phyloP scores from a whole-genome alignment of 1,140 invertebrate genomes.

The Adelges cooleyi region DNA sequence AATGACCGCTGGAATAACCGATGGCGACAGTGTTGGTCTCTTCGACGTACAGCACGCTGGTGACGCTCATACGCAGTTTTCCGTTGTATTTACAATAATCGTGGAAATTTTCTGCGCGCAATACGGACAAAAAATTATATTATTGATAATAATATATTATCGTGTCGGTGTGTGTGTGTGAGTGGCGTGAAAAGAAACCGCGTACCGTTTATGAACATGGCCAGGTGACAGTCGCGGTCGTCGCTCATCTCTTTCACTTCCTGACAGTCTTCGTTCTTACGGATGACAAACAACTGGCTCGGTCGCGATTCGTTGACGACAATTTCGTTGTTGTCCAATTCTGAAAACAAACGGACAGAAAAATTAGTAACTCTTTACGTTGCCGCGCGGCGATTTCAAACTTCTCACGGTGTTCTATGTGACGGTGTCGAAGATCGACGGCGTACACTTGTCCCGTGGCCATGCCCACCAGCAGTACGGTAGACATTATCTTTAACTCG shows the following conservation, averaged over 20 bases:
- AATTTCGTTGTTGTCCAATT: conserved; percentile 7
- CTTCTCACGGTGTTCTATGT: not conserved
- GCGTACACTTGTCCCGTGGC: not conserved
- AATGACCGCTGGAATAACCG: conserved; percentile 30
- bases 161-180: too few species aligned
- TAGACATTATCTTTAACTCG: conserved; percentile 15
- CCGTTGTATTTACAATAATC: not conserved
- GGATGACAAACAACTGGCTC: not conserved
- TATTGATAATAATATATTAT: too few species aligned
- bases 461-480: not conserved
- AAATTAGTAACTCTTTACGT: too few species aligned
- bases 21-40: conserved; percentile 30
- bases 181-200: not conserved
- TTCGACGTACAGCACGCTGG: conserved; percentile 27
- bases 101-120: conserved; percentile 7
- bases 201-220: conserved; percentile 15
- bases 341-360: not conserved
- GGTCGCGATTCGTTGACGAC: not conserved
- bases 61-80: not conserved
- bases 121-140: not conserved
- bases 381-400: too few species aligned
- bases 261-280: conserved; percentile 9
- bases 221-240: conserved; percentile 1
- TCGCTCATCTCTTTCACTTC: conserved; percentile 14
- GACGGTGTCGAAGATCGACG: not conserved